Conservation (phyloP, 2,113 vertebrate species). For the Mormoops blainvillei region DNA sequence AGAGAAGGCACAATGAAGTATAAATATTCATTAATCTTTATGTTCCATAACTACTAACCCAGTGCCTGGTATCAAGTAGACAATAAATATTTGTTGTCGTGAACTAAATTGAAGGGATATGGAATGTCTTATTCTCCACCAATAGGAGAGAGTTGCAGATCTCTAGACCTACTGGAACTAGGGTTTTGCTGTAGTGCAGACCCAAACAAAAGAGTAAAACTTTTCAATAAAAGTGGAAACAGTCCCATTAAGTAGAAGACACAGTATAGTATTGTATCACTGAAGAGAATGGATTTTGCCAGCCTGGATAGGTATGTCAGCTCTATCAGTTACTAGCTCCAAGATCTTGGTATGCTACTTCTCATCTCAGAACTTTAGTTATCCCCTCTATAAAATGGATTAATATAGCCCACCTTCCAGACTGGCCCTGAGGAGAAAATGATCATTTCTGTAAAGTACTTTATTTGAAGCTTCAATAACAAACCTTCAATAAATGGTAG, state of each 20-base stretch:
- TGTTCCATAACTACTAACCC: not conserved
- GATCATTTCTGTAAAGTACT: not conserved
- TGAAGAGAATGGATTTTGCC: not conserved
- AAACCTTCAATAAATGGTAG: not conserved
- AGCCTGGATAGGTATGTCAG: not conserved
- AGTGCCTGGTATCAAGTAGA: not conserved
- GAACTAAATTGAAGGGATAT: not conserved
- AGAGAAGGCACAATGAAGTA: not conserved
- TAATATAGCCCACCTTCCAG: not conserved
- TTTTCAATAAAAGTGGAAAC: conserved; percentile 6
- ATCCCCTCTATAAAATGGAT: not conserved
- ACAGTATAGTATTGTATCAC: not conserved
- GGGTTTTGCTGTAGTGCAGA: not conserved
- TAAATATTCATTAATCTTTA: not conserved
- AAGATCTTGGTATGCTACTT: not conserved
- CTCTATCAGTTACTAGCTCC: not conserved
- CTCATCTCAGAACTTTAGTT: not conserved
- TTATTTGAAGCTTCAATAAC: conserved; percentile 17
- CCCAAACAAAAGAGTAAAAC: not conserved
- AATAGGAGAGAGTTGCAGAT: not conserved
- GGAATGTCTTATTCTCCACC: not conserved
- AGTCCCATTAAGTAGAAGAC: not conserved
- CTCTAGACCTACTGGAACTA: not conserved
- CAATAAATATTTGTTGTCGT: not conserved
- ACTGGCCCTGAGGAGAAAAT: not conserved